Base-by-base conservation (phyloP, 2,888 invertebrate species). In the Rhabditoides inermis region DNA sequence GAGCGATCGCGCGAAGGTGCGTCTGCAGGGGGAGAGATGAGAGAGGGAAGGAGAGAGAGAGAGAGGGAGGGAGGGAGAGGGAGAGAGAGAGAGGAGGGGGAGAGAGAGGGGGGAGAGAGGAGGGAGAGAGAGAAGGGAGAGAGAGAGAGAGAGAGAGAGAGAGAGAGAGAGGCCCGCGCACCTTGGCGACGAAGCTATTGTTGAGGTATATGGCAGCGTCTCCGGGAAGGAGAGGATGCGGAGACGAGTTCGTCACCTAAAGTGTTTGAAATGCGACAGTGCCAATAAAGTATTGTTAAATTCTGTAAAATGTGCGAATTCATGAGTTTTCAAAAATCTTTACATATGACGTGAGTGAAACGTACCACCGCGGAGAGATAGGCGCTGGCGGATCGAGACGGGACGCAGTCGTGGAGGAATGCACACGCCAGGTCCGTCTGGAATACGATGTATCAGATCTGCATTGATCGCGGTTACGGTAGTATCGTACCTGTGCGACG, bases 101-200 rank as follows among this genome's bases (percentile, higher is more conserved):
- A 39, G 40, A 18, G 18, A 20, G 40, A n/a, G 22, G 15, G n/a
- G n/a, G n/a, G n/a, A n/a, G n/a, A n/a, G n/a, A n/a, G n/a, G n/a
- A 32, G n/a, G 6, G 15, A 18, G 10, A 40, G 7, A 41, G 5
- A 15, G 6, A 32, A 6, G 15, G 26, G 10, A 20, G 15, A 15
- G 23, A 2, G n/a, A 32, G 32, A 32, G 15, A 32, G 32, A 32
- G 15, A 32, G 32, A 32, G 15, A 32, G 32, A 32, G 15, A 32
- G 32, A 39, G 7, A 39, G 40, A 18, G 18, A 20, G 40, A n/a
- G 22, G 15, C 25, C 44, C 44, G 15, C 42, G 20, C 44, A 73
- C 73, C 60, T 70, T 79, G 4, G 78, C 74, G 22, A 79, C 73
- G 65, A 79, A 80, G 56, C 75, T 78, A 63, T 79, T 79, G 62